Evolutionary conservation across 2,113 vertebrate species (phyloP), one percentile per base, ranked within the genome.

Genomic region (Ivindomyrus marchei): DNA sequence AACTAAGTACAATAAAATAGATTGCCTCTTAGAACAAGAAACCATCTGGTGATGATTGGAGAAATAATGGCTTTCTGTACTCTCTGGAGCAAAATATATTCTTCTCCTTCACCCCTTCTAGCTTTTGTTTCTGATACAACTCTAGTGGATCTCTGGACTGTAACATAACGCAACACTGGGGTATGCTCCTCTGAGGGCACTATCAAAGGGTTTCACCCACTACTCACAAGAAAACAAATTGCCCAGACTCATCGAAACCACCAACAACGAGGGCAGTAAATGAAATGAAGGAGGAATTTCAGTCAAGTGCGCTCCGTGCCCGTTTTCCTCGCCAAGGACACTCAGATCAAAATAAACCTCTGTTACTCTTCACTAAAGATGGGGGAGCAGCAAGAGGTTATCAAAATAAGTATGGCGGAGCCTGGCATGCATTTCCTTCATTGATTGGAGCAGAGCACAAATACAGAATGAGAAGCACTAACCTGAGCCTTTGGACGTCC

Each of bases 401-500:
- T 91, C 88, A 88, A 89, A 91, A 91, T 90, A 53, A 53, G 46
- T 74, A 46, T 74, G 53, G 89, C 77, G 91, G 88, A 90, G 83
- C 90, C 92, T 91, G 90, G 94, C 95, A 95, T 91, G 90, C 90
- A 91, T 93, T 91, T 77, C 88, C 91, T 94, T 95, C 92, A 92
- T 95, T 92, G 94, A 90, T 93, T 93, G 91, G 90, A 94, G 92
- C 93, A 94, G 90, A 94, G 91, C 91, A 91, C 87, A 94, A 90
- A 94, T 93, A 95, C 94, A 97, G 96, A 98, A 96, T 95, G 93
- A 95, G 95, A 93, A 94, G 93, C 96, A 98, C 98, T 98, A 96
- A 98, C 98, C 98, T 99, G 97, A 97, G 98, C 98, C 97, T 99
- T 98, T 94, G 97, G 98, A 97, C 96, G 97, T 99, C 98, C 98